phyloP scores from a whole-genome alignment of 2,113 vertebrate genomes.

The Atlantisia rogersi region DNA sequence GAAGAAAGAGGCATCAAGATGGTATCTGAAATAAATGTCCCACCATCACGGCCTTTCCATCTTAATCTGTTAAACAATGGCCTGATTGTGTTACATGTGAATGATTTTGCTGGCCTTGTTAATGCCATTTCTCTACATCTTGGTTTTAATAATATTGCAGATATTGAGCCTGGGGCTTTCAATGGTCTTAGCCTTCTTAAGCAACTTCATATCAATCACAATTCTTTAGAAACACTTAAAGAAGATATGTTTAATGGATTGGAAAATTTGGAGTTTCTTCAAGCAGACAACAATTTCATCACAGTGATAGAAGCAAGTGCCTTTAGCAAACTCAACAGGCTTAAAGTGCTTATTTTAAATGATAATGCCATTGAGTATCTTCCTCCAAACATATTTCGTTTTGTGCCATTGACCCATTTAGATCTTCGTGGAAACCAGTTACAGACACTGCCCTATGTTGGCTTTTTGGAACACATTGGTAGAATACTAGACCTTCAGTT shows the following conservation, averaged over 20 bases:
- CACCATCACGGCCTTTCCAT: constrained; percentile 89
- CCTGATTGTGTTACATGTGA: constrained; percentile 81
- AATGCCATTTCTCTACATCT: constrained; percentile 91
- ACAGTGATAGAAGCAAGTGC: constrained; percentile 94
- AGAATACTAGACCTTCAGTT: constrained; percentile 93
- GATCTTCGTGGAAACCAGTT: constrained; percentile 96
- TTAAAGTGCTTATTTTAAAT: constrained; percentile 98
- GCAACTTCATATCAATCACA: constrained; percentile 97
- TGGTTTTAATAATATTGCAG: constrained; percentile 94
- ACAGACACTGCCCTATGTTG: constrained; percentile 93
- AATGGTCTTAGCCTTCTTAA: constrained; percentile 88
- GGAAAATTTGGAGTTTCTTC: constrained; percentile 95
- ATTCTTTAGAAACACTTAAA: constrained; percentile 92
- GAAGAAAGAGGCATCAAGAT: constrained; percentile 89
- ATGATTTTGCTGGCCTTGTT: constrained; percentile 89
- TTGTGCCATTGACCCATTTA: constrained; percentile 95
- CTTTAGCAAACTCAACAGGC: constrained; percentile 94
- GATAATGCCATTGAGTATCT: constrained; percentile 95
- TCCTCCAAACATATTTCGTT: constrained; percentile 93
- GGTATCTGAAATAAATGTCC: constrained; percentile 89
- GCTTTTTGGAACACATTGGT: constrained; percentile 96
- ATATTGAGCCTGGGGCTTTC: constrained; percentile 94
- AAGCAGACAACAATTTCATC: constrained; percentile 98
- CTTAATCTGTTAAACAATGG: constrained; percentile 93
- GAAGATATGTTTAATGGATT: constrained; percentile 95